Conservation (phyloP, 2,888 invertebrate genomes). For the Melanchra persicariae region DNA sequence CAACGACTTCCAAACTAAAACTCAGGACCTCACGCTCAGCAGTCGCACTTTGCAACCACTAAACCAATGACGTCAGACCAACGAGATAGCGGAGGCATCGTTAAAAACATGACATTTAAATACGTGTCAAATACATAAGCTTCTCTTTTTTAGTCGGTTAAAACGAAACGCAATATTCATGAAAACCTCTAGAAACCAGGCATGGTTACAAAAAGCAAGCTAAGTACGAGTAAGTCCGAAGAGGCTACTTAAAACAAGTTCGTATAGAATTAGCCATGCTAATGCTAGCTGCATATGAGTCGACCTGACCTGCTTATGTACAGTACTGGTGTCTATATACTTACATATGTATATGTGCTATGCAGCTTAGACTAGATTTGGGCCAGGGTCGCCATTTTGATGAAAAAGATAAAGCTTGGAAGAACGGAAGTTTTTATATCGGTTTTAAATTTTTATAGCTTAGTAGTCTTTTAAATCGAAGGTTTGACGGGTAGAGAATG, state of each 20-base stretch:
- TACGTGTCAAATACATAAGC: neutral
- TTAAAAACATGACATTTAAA: no score
- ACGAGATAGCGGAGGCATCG: no score
- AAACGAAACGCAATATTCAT: neutral
- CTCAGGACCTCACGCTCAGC: no score
- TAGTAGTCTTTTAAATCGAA: neutral
- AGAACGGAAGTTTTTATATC: slow-evolving; percentile 11
- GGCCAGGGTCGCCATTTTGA: slow-evolving; percentile 39
- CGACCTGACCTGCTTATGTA: slow-evolving; percentile 56
- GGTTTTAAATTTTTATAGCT: neutral
- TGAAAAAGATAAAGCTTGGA: slow-evolving; percentile 28
- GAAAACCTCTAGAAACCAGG: slow-evolving; percentile 8
- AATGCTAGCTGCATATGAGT: slow-evolving; percentile 37
- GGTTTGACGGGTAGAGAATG: neutral
- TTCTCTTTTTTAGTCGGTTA: neutral
- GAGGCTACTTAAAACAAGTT: slow-evolving; percentile 7
- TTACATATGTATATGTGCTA: neutral
- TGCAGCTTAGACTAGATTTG: slow-evolving; percentile 19
- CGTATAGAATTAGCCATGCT: slow-evolving; percentile 49
- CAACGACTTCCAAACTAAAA: no score
- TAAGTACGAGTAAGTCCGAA: slow-evolving; percentile 1
- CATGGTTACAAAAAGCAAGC: slow-evolving; percentile 9
- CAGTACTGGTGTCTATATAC: slow-evolving; percentile 13
- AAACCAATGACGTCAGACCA: no score
- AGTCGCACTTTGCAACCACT: no score